Evolutionary conservation across 1,140 invertebrate genomes (phyloP).

Genomic region (Atopsyche davidsoni): DNA sequence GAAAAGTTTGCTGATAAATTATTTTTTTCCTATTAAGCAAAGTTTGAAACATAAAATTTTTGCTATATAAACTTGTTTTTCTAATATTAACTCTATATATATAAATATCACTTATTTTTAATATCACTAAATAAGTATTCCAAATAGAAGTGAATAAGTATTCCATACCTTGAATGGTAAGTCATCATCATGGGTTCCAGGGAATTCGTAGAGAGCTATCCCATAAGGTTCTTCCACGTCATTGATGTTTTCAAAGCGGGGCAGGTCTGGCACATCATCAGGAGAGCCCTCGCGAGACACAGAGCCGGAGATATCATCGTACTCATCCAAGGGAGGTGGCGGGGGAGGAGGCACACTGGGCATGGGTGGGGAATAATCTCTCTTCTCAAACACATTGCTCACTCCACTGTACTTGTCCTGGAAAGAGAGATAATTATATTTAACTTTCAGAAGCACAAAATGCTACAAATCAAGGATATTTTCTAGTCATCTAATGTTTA

Average conservation of each 20-base stretch:
- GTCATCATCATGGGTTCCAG: conserved; percentile 63
- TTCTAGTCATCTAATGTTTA: too few relatives aligned
- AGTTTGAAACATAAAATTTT: too few relatives aligned
- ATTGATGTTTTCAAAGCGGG: conserved; percentile 9
- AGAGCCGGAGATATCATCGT: not conserved
- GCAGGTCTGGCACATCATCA: conserved; percentile 26
- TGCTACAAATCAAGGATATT: too few relatives aligned
- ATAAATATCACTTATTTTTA: too few relatives aligned
- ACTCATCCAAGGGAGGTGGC: conserved; percentile 51
- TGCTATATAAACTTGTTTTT: too few relatives aligned
- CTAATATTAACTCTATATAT: too few relatives aligned
- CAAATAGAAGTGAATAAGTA: conserved; percentile 11
- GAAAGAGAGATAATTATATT: conserved; percentile 2
- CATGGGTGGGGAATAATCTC: conserved; percentile 59
- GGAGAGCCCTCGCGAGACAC: conserved; percentile 7
- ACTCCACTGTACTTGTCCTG: conserved; percentile 4
- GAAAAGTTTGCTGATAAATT: too few relatives aligned
- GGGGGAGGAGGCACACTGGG: conserved; percentile 67
- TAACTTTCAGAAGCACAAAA: not conserved
- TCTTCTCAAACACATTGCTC: conserved; percentile 28
- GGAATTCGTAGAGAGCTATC: conserved; percentile 69
- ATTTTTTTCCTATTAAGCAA: too few relatives aligned
- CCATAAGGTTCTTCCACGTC: conserved; percentile 52
- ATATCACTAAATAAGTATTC: not conserved
- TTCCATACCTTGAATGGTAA: conserved; percentile 62